Base-by-base conservation (phyloP, 2,113 vertebrate genomes). In the Chamaetylas fuelleborni region DNA sequence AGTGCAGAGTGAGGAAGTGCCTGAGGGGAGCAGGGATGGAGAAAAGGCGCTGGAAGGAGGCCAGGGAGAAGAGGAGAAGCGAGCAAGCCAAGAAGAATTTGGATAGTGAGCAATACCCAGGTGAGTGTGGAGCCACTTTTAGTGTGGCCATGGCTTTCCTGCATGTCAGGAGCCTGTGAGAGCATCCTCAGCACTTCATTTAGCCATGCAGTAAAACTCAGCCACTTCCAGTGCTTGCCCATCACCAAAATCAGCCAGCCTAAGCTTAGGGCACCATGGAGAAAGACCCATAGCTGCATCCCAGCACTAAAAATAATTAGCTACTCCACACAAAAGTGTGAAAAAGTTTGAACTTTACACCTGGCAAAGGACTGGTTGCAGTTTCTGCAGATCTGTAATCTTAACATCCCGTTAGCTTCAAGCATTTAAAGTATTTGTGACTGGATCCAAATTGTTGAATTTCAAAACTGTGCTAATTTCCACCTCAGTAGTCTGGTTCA, bases 1-100 rank as follows among this genome's bases (percentile, higher is more conserved):
- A 99, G 76, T 99, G 99, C 93, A 99, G 99, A 69, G 70, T 99
- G 64, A 98, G 98, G 74, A 99, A 99, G 91, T 99, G 99, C 95
- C 98, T 96, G 87, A 97, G 99, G 73, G 98, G 98, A 24, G 96
- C 98, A 58, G 98, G 98, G 5, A 93, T 98, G 17, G 99, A 99
- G 53, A 99, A 98, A 93, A 98, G 98, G 91, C 98, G 98, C 58
- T 99, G 99, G 97, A 99, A 99, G 93, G 99, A 99, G 65, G 98
- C 98, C 25, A 97, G 99, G 5, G 99, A 99, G 93, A 99, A 99
- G 92, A 97, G 98, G 82, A 98, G 98, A 95, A 99, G 98, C 15
- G 99, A 99, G 77, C 98, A 98, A 92, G 97, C 97, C 2, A 98
- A 97, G 86, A 98, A 98, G 65, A 98, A 98, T 25, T 60, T 93